Percentiles rank a stretch among this genome's conserved stretches.
Evolutionary conservation across 2,888 invertebrate genomes (phyloP).

Genomic region (Drosophila meridionalis): DNA sequence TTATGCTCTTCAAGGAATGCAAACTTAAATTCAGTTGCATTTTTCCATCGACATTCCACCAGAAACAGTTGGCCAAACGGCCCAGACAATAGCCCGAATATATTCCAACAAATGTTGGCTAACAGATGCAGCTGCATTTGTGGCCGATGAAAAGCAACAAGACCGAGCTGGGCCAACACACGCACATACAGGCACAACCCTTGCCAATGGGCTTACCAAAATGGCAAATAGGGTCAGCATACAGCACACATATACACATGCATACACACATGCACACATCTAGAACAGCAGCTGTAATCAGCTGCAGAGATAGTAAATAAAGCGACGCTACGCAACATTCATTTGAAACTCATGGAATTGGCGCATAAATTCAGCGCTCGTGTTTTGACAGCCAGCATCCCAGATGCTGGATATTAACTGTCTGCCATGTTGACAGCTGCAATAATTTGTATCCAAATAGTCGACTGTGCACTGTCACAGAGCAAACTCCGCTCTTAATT

Average conservation of each 20-base stretch:
- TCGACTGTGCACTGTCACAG: neutral
- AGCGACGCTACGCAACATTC: constrained; percentile 30
- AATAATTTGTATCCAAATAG: constrained; percentile 28
- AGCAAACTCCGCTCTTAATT: constrained; percentile 28
- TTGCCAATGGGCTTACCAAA: constrained; percentile 5
- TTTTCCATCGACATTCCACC: constrained; percentile 6
- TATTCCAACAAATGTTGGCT: constrained; percentile 13
- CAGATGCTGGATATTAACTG: constrained; percentile 41
- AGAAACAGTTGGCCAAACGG: constrained; percentile 2
- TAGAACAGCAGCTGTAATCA: constrained; percentile 1
- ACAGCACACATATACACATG: neutral
- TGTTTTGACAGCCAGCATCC: constrained; percentile 4
- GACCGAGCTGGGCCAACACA: neutral
- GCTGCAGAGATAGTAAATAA: constrained; percentile 36
- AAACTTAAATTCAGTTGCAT: neutral
- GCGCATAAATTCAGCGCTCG: constrained; percentile 26
- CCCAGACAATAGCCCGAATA: constrained; percentile 1
- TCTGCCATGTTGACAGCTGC: constrained; percentile 37
- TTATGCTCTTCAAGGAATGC: neutral
- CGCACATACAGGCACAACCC: neutral
- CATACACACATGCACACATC: neutral
- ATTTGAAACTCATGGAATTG: constrained; percentile 30
- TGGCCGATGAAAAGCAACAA: neutral
- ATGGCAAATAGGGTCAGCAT: constrained; percentile 7
- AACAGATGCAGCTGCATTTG: constrained; percentile 21